Evolutionary conservation across 2,888 invertebrate genomes (phyloP).

Genomic region (Volucella inflata): DNA sequence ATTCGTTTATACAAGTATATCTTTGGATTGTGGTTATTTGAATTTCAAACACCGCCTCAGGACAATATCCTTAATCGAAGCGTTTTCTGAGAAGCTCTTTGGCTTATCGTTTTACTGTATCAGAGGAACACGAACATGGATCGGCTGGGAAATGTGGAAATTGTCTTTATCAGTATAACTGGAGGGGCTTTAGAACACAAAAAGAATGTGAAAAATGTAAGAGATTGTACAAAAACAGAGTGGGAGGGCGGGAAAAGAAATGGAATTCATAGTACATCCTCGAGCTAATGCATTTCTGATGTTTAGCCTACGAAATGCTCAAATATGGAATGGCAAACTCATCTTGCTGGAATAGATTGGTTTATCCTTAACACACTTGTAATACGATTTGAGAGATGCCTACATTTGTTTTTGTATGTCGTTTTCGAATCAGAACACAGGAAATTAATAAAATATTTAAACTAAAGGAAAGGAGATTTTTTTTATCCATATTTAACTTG

Average conservation of each 20-base stretch:
- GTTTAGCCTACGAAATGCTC: constrained; percentile 42
- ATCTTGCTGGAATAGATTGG: constrained; percentile 7
- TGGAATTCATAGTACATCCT: constrained; percentile 38
- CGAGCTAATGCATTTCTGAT: constrained; percentile 71
- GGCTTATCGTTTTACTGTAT: constrained; percentile 30
- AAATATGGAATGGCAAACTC: constrained; percentile 13
- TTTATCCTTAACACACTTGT: constrained; percentile 5
- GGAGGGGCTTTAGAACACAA: constrained; percentile 10
- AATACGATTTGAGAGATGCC: neutral
- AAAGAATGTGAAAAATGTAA: constrained; percentile 42
- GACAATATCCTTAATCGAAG: constrained; percentile 14
- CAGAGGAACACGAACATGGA: constrained; percentile 19
- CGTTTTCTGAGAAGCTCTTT: constrained; percentile 3
- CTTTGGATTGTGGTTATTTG: neutral
- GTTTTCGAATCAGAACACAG: neutral
- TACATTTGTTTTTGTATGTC: constrained; percentile 5
- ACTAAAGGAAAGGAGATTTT: neutral
- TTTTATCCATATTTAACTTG: no score
- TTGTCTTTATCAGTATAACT: constrained; percentile 34
- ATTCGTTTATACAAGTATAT: constrained; percentile 2
- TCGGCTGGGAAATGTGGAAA: constrained; percentile 37
- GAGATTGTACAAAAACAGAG: neutral
- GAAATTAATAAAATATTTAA: neutral
- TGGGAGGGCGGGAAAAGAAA: neutral
- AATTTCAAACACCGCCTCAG: neutral